Base-by-base conservation (phyloP, 2,113 vertebrate species). In the Coracopsis vasa region DNA sequence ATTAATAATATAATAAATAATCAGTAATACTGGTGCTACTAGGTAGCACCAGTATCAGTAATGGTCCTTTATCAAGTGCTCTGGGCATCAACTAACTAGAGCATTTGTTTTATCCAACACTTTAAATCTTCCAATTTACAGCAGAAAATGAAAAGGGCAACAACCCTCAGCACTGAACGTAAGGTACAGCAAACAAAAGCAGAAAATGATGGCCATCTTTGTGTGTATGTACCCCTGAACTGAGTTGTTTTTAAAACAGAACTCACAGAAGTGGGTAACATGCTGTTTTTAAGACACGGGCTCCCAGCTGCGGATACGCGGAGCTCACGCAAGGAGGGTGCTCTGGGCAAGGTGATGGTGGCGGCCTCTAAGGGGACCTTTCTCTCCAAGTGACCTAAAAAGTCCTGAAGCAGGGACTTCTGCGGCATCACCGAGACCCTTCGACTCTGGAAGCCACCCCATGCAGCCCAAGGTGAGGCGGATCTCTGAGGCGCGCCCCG, bases 221-320 rank as follows among this genome's bases (percentile, higher is more conserved):
- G n/a, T 10, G 1, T 2, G 3, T 4, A 9, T 0, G 1, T 8
- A 50, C 23, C 25, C 19, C 24, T 10, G 6, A 86, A 29, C 0
- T 7, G 7, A 24, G 8, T 9, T 10, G 4, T 28, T 81, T 87
- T 60, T 16, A 47, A 20, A 28, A 19, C 39, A 19, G 3, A 41
- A 47, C 16, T 13, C 2, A 10, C 6, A 8, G 45, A 2, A 1
- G 17, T 10, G 23, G 9, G 2, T 29, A 67, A 33, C 33, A 6
- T 3, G 9, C 41, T 10, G 3, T 4, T 19, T 48, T 35, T 11
- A 31, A 74, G 18, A 35, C 35, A 3, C 3, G 11, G 54, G 14
- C 9, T 62, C 35, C 7, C 70, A 21, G 41, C 28, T 24, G 29
- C 33, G 5, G 23, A 10, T 42, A 28, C 13, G 1, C 5, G 10